These are phyloP conservation scores for Rhodophaea formosa DNA, from an alignment of 2,888 invertebrate species.

Conservation along the genomic window DNA sequence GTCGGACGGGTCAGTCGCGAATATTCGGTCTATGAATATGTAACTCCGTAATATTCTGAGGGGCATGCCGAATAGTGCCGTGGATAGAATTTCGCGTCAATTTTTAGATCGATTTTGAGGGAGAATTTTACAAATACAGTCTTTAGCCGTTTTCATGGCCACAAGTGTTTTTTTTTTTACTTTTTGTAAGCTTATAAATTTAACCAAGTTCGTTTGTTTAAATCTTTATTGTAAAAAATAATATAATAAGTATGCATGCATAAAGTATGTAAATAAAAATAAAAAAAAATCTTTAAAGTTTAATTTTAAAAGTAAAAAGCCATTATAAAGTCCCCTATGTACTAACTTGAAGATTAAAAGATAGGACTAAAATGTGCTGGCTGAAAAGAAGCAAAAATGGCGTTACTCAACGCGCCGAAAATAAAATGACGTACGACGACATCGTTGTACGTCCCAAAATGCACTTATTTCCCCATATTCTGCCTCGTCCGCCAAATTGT, in stretches of 20 bases:
- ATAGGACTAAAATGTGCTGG: neutral
- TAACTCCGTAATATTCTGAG: constrained; percentile 14
- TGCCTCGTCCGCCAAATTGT: constrained; percentile 52
- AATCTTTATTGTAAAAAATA: too few relatives aligned
- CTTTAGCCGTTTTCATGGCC: too few relatives aligned
- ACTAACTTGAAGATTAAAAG: neutral
- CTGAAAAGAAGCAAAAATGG: constrained; percentile 1
- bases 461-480: constrained; percentile 36
- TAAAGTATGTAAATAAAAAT: too few relatives aligned
- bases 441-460: constrained; percentile 23
- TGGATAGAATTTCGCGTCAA: neutral
- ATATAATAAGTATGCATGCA: too few relatives aligned
- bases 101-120: neutral
- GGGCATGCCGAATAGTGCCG: neutral
- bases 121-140: too few relatives aligned
- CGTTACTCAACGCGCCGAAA: neutral
- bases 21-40: constrained; percentile 13
- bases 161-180: too few relatives aligned
- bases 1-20: constrained; percentile 20
- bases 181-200: too few relatives aligned
- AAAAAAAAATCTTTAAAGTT: neutral
- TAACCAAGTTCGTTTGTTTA: too few relatives aligned
- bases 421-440: constrained; percentile 27
- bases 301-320: neutral
- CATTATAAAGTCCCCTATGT: neutral